A percentile compares a stretch with the other conserved stretches of the same genome.
Conservation (phyloP, 2,888 invertebrate species). For the Ormyrus labotus region DNA sequence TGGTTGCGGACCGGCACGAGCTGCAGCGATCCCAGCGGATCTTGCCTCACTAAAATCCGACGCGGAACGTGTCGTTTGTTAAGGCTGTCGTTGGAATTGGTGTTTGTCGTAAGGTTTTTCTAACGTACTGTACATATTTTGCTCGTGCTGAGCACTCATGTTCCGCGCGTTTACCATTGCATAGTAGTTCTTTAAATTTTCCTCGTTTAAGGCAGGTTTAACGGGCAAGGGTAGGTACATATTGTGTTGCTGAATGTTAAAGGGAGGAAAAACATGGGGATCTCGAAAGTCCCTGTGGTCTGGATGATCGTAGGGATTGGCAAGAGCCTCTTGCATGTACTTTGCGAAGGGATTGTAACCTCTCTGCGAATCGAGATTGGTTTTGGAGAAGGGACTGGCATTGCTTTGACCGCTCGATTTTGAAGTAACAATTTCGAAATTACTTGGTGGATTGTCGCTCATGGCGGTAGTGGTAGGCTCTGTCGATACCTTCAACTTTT, state of each 20-base stretch:
- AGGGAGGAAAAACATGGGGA: slow-evolving; percentile 41
- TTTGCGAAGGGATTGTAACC: slow-evolving; percentile 53
- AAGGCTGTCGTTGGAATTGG: too few relatives aligned
- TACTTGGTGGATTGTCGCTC: background rate
- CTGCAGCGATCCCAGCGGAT: slow-evolving; percentile 33
- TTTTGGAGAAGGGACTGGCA: slow-evolving; percentile 45
- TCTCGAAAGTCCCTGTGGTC: slow-evolving; percentile 58
- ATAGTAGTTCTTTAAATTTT: slow-evolving; percentile 29
- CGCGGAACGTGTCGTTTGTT: too few relatives aligned
- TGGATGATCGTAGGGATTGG: slow-evolving; percentile 55
- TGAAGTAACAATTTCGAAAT: background rate
- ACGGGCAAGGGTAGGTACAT: slow-evolving; percentile 58
- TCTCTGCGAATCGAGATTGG: slow-evolving; percentile 42
- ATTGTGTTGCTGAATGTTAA: slow-evolving; percentile 51
- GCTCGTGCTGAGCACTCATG: too few relatives aligned
- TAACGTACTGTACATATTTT: too few relatives aligned
- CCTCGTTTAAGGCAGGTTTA: slow-evolving; percentile 21
- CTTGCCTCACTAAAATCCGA: slow-evolving; percentile 10
- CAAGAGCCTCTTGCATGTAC: slow-evolving; percentile 49
- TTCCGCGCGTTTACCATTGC: slow-evolving; percentile 4
- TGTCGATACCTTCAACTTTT: background rate
- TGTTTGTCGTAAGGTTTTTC: too few relatives aligned
- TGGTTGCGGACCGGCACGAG: slow-evolving; percentile 3
- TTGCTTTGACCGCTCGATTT: background rate
- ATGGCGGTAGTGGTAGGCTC: background rate